Evolutionary conservation across 2,888 invertebrate genomes (phyloP).

Genomic region (Chalcis sispes): DNA sequence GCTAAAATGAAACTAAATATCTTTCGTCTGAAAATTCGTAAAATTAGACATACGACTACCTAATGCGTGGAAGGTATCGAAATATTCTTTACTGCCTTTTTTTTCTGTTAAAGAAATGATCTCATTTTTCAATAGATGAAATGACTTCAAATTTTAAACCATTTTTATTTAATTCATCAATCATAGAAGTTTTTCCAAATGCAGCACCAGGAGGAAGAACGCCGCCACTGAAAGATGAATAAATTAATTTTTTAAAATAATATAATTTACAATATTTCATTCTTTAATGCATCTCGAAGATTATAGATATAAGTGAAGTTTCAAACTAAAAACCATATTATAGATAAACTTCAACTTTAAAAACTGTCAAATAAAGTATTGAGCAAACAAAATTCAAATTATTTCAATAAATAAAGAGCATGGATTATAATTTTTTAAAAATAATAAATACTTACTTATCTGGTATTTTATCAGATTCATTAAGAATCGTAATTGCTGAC

Average conservation of each 20-base stretch:
- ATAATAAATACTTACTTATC: slow-evolving; percentile 78
- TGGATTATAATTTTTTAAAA: not conserved
- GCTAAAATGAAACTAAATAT: too few species aligned
- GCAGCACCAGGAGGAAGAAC: slow-evolving; percentile 91
- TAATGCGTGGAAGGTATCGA: too few species aligned
- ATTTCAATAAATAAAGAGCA: slow-evolving; percentile 1
- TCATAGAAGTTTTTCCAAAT: slow-evolving; percentile 87
- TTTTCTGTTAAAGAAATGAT: too few species aligned
- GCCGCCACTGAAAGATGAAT: slow-evolving; percentile 83
- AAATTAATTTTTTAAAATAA: slow-evolving; percentile 8
- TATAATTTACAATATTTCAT: too few species aligned
- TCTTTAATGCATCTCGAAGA: too few species aligned
- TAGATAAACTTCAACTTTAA: too few species aligned
- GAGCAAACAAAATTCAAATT: slow-evolving; percentile 5
- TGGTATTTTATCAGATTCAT: slow-evolving; percentile 87
- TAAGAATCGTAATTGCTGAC: slow-evolving; percentile 85
- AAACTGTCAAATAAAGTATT: too few species aligned
- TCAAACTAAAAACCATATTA: too few species aligned
- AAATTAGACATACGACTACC: too few species aligned
- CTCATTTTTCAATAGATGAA: slow-evolving; percentile 62
- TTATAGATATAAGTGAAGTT: too few species aligned
- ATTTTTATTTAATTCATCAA: slow-evolving; percentile 85
- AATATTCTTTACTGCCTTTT: too few species aligned
- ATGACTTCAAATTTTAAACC: slow-evolving; percentile 84
- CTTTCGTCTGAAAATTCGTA: too few species aligned